A percentile compares a stretch with the other conserved stretches of the same genome.
Evolutionary conservation across 2,113 vertebrate genomes (phyloP).

Genomic region (Pelobates fuscus): DNA sequence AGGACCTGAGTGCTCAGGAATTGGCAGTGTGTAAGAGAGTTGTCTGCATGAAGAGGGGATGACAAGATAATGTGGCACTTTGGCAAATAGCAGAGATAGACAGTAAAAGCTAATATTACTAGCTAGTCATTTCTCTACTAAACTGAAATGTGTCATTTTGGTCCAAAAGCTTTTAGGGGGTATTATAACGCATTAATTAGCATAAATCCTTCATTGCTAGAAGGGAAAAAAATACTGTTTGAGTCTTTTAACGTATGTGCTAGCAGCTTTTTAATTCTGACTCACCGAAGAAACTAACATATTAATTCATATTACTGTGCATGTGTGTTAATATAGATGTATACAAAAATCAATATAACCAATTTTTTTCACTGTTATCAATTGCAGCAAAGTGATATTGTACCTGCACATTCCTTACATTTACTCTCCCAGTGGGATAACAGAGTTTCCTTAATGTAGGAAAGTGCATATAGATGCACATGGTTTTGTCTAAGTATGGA

Average conservation of each 20-base stretch:
- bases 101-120: slow-evolving; percentile 43
- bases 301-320: too few relatives aligned
- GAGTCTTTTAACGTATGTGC: background rate
- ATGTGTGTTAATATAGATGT: too few relatives aligned
- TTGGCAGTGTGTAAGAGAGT: slow-evolving; percentile 30
- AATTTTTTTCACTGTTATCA: too few relatives aligned
- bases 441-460: too few relatives aligned
- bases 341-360: too few relatives aligned
- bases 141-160: slow-evolving; percentile 44
- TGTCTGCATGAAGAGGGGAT: slow-evolving; percentile 29
- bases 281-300: too few relatives aligned
- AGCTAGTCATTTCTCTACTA: slow-evolving; percentile 45
- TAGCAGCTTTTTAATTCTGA: background rate
- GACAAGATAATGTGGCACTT: slow-evolving; percentile 50
- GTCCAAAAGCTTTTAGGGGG: slow-evolving; percentile 42
- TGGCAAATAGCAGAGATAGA: slow-evolving; percentile 45
- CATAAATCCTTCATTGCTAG: slow-evolving; percentile 22
- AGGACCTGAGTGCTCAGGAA: slow-evolving; percentile 12
- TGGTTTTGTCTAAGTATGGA: too few relatives aligned
- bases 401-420: too few relatives aligned
- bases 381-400: too few relatives aligned
- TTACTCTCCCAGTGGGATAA: too few relatives aligned
- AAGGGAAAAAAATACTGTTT: background rate
- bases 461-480: too few relatives aligned
- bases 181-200: slow-evolving; percentile 33